Evolutionary conservation across 2,797 vertebrate genomes (phyloP).

Genomic region (Falco naumanni): DNA sequence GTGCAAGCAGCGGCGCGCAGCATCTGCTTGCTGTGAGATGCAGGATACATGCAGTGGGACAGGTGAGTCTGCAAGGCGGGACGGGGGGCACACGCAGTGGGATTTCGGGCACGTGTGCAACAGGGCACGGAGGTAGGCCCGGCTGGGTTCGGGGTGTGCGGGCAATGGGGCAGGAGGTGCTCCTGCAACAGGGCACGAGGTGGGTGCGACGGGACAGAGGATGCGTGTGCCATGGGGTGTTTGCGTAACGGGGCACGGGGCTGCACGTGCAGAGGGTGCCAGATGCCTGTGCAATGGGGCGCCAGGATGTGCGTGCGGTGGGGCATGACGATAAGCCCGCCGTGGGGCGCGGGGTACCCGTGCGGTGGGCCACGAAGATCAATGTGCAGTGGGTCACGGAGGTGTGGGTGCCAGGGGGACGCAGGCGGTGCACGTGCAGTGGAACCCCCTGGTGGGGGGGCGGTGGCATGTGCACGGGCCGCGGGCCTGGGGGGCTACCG

Average conservation of each 20-base stretch:
- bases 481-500: background rate
- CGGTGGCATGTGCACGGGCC: background rate
- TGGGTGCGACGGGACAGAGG: background rate
- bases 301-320: background rate
- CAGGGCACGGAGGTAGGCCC: background rate
- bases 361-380: background rate
- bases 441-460: background rate
- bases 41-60: background rate
- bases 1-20: background rate
- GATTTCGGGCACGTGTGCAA: background rate
- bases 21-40: background rate
- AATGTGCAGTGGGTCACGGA: background rate
- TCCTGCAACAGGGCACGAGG: fast-evolving
- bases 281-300: background rate
- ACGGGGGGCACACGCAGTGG: background rate
- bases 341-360: background rate
- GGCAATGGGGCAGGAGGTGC: background rate
- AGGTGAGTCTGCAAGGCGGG: background rate
- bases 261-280: background rate
- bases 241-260: background rate
- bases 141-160: too few relatives aligned
- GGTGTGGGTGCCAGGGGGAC: background rate
- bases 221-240: background rate
- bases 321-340: background rate
- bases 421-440: background rate